Base-by-base conservation (phyloP, 2,113 vertebrate species). In the Zosterops borbonicus region DNA sequence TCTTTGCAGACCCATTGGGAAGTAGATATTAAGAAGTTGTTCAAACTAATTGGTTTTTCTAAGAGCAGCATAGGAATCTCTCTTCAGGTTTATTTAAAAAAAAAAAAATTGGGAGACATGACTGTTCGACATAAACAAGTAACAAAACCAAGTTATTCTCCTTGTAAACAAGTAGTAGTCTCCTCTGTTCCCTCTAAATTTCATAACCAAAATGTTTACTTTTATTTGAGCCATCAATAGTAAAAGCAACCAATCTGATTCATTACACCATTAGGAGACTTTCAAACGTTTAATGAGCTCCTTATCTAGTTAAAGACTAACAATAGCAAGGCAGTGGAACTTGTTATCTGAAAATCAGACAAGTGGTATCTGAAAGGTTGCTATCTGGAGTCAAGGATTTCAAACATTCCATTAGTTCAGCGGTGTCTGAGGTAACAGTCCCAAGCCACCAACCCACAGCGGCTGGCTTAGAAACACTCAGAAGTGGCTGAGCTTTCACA, bases 311-410 rank as follows among this genome's bases (percentile, higher is more conserved):
- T 76, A 85, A 62, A 84, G 67, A 70, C 41, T 80, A 70, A 83
- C 28, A 59, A 80, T 39, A 2, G 14, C 64, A 89, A 58, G 85
- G 60, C 67, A 83, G 55, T 37, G 56, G 78, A 75, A 94, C 52
- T 63, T 44, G 79, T 80, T 94, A 89, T 95, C 88, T 73, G 64
- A n/a, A 86, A 78, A 96, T 74, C 68, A 85, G 64, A 75, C 47
- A 71, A 91, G 83, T 81, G 88, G 53, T 74, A 67, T 86, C 91
- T 77, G 29, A 59, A 89, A 64, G 58, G 73, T 31, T 83, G 53
- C 67, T 88, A 42, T 90, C 75, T 50, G 46, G 39, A 86, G 60
- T 42, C 83, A 52, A 37, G 69, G 52, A 81, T 75, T 93, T 83
- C 80, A 93, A 87, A 75, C 73, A 78, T 63, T 63, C 79, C 33